Percentiles rank a stretch among this genome's conserved stretches.
Conservation (phyloP, 2,888 invertebrate genomes). For the Syritta pipiens region DNA sequence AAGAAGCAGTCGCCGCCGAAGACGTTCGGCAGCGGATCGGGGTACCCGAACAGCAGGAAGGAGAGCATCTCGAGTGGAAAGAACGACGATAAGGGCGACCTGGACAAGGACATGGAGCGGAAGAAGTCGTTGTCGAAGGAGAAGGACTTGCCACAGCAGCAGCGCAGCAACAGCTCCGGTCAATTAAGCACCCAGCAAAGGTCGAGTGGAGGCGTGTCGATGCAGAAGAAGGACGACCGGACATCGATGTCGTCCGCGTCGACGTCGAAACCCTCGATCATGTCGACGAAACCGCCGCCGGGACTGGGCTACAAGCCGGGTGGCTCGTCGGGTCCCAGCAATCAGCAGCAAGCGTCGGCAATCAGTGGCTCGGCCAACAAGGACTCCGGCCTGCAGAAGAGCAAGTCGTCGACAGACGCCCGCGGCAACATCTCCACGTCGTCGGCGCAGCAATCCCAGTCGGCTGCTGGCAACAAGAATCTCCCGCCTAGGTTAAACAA, state of each 20-base stretch:
- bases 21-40: conserved; percentile 69
- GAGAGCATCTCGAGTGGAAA: conserved; percentile 70
- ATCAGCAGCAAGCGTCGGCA: conserved; percentile 76
- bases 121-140: conserved; percentile 74
- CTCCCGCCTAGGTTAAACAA: conserved; percentile 37
- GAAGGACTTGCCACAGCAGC: conserved; percentile 73
- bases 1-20: conserved; percentile 72
- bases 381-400: conserved; percentile 70
- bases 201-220: conserved; percentile 1
- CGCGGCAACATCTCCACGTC: conserved; percentile 29
- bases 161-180: conserved; percentile 71
- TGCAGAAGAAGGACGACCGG: conserved; percentile 73
- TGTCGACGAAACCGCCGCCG: conserved; percentile 71
- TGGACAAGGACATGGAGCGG: conserved; percentile 81
- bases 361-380: conserved; percentile 79
- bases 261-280: conserved; percentile 56
- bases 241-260: conserved; percentile 68
- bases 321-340: conserved; percentile 24
- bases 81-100: conserved; percentile 86
- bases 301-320: conserved; percentile 71
- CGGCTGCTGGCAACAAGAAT: conserved; percentile 51
- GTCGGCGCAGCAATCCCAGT: conserved; percentile 47
- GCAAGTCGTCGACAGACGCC: conserved; percentile 66
- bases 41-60: conserved; percentile 68
- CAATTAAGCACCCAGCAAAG: conserved; percentile 60